Evolutionary conservation across 2,113 vertebrate genomes (phyloP), one percentile per base, ranked within the genome.

Genomic region (Eptesicus fuscus): DNA sequence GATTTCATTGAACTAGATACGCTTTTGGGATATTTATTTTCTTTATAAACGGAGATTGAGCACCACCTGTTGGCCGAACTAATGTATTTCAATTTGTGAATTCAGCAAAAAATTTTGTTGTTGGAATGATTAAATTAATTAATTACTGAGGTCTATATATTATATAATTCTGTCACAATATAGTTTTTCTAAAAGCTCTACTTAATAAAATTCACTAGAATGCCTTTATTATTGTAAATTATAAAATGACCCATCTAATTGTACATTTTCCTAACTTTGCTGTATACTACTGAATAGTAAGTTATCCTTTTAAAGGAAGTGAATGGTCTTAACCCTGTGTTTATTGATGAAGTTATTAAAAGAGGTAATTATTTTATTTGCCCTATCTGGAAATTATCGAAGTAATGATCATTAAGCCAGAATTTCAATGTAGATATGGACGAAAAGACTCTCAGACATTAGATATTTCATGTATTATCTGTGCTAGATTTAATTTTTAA

Each of bases 51-150:
- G 94, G 94, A 92, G 74, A 78, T 89, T 88, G 82, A 97, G 95
- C 94, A 94, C 97, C 97, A 97, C 90, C 97, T 97, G 18, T 97
- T 97, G 97, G 95, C 89, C 78, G 95, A 12, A 16, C 7, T 61
- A 18, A 89, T 76, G 70, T 93, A 88, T 92, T 94, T 97, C 92
- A 70, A 89, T 90, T 91, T 95, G 78, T 85, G 53, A 92, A 78
- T 93, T 79, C 56, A 86, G 13, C 42, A 84, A 65, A 86, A 80
- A 90, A 61, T 7, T 67, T 73, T 56, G 32, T 63, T 89, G 28
- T 84, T 61, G 23, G 35, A 95, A 59, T 76, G 9, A 47, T 92
- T 53, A 35, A 2, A 65, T 87, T 91, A 3, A 4, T 67, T 92
- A 77, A 79, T 71, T 85, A 51, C 7, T 80, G 76, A 90, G 28